Base-by-base conservation (phyloP, 1,140 invertebrate species). In the Anadara kagoshimensis region DNA sequence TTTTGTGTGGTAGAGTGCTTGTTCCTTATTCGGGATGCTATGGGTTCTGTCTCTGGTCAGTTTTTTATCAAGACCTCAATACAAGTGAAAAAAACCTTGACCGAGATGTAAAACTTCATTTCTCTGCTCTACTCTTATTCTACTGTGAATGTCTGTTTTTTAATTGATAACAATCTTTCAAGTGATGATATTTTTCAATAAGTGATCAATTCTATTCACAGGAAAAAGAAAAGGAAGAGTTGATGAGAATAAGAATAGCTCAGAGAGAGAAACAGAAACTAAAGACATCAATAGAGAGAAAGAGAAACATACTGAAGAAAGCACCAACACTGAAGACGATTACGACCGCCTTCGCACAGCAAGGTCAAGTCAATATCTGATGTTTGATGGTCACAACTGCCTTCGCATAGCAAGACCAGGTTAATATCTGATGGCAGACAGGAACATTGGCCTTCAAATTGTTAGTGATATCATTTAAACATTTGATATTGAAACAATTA, bases 181-280 rank as follows among this genome's bases (percentile, higher is more conserved):
- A 59, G 59, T 36, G 29, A 36, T 36, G 29, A 36, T 36, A 36
- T 36, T 36, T 36, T 36, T 36, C 4, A 51, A 54, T 53, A 51
- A 51, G 49, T 51, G 11, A 74, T 51, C 56, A 24, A 10, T 68
- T 24, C 43, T 29, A 24, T 65, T 58, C 45, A 65, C 61, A 75
- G 73, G 66, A 75, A 58, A 75, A 75, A 44, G 73, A 75, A 26
- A 66, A 61, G 62, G 73, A 75, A 59, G 66, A 75, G 16, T 24
- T 69, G 53, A 62, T 57, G 57, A 62, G 43, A 36, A 43, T 45
- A 10, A 69, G 67, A 20, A 59, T 66, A 62, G 51, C 59, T 45
- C 51, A 76, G 49, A 68, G 69, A 54, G 66, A 61, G 7, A 67
- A 76, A 49, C 62, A 70, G 36, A 76, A 70, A 49, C 64, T 66